Conservation (phyloP, 2,888 invertebrate species). For the Nymphalis polychloros region DNA sequence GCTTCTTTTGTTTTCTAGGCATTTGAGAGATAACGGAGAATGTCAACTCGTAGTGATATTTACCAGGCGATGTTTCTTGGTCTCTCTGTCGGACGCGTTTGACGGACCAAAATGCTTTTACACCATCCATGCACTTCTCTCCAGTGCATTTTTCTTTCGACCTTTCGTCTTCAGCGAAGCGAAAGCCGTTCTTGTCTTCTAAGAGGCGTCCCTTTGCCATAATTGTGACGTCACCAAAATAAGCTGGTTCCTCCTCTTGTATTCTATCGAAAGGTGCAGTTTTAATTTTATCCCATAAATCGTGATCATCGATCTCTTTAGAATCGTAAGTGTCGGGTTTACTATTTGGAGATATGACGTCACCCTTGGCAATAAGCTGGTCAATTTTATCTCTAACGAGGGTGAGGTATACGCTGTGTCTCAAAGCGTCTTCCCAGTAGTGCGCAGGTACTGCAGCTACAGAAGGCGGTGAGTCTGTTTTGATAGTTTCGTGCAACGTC, state of each 20-base stretch:
- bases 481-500: conserved; percentile 56
- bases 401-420: conserved; percentile 85
- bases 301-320: conserved; percentile 68
- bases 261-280: conserved; percentile 70
- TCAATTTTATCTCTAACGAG: conserved; percentile 81
- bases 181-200: conserved; percentile 73
- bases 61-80: conserved; percentile 65
- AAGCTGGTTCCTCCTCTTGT: conserved; percentile 67
- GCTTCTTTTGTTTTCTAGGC: conserved; percentile 68
- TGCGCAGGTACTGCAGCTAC: conserved; percentile 63
- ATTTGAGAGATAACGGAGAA: conserved; percentile 83
- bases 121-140: conserved; percentile 75
- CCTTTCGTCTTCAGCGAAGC: conserved; percentile 79
- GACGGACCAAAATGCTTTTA: conserved; percentile 86
- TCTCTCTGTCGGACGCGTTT: conserved; percentile 85
- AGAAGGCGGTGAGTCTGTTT: conserved; percentile 49
- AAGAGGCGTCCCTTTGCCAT: conserved; percentile 84
- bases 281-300: conserved; percentile 77
- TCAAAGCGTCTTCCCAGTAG: conserved; percentile 85
- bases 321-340: conserved; percentile 52
- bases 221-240: conserved; percentile 84
- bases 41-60: conserved; percentile 84
- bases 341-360: conserved; percentile 52
- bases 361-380: conserved; percentile 69
- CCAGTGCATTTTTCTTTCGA: conserved; percentile 60